Base-by-base conservation (phyloP, 2,797 vertebrate genomes). In the Anableps anableps region DNA sequence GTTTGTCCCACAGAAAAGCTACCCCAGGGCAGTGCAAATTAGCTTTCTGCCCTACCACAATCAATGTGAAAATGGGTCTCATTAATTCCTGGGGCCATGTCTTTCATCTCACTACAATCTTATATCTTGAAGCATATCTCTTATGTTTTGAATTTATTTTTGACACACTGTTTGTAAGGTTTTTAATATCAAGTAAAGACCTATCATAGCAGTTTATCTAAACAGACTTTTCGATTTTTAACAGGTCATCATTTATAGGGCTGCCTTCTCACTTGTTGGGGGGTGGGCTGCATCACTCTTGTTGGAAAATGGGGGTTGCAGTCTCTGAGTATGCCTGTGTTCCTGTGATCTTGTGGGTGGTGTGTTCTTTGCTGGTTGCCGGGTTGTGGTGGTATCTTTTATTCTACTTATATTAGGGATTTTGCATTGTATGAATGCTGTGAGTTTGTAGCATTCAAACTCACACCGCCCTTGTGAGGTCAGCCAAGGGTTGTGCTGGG, bases 11-110 rank as follows among this genome's bases (percentile, higher is more conserved):
- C 74, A 78, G 86, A 90, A 88, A 83, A 89, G 76, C 80, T 85
- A 83, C 75, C 74, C 71, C 36, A 17, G 82, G 75, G 80, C 74
- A 53, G 79, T 80, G 71, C 84, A 87, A 91, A 92, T 94, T 89
- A 93, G 83, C 84, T 89, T 84, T 88, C 79, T 88, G 90, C 81
- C 87, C 91, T 36, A 16, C 79, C 0, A 80, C 86, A 93, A 88
- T 94, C 88, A 90, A 50, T 87, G 80, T 36, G 76, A 86, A 90
- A 89, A 82, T 88, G 70, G 78, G 84, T 84, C 85, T 85, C 86
- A 89, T 93, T 94, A 78, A 92, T 93, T 87, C 85, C 74, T 72
- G 45, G 66, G 82, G 84, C 91, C 86, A 88, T 75, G 77, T 83
- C 73, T 77, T 81, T 87, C 84, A 85, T 90, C 83, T 75, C 75